phyloP scores from a whole-genome alignment of 2,113 vertebrate genomes.

The Bothrops jararaca region DNA sequence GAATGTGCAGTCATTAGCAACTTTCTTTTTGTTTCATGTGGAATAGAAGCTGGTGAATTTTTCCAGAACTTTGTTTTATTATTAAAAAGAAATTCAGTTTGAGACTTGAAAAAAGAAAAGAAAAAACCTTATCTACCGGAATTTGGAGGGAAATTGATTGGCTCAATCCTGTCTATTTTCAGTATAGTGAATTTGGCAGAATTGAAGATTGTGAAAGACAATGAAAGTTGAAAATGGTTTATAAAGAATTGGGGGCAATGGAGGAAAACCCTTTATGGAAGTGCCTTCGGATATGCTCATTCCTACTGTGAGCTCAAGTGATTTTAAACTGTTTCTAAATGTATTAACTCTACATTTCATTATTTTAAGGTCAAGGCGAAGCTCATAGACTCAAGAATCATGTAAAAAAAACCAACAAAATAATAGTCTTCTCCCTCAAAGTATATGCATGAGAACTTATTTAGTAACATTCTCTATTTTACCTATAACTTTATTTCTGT shows the following conservation, averaged over 20 bases:
- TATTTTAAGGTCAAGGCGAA: background rate
- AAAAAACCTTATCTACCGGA: background rate
- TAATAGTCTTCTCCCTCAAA: background rate
- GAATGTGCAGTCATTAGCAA: background rate
- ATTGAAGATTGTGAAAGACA: background rate
- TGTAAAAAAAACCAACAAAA: background rate
- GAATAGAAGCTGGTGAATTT: background rate
- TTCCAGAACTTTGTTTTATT: background rate
- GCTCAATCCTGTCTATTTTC: background rate
- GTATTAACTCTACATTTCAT: background rate
- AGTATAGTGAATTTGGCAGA: background rate
- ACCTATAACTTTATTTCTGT: conserved; percentile 41
- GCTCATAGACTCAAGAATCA: background rate
- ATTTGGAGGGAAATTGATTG: background rate
- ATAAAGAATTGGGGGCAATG: background rate
- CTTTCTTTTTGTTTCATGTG: background rate
- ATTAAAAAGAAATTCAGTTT: background rate
- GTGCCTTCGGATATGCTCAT: background rate
- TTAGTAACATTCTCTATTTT: background rate
- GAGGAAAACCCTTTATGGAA: background rate
- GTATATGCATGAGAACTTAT: background rate
- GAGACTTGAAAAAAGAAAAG: background rate
- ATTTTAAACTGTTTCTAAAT: background rate
- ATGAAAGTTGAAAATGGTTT: background rate
- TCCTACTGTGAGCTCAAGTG: background rate